phyloP scores from a whole-genome alignment of 53 echinoderm and acorn worm species.

The Patiria pectinifera region DNA sequence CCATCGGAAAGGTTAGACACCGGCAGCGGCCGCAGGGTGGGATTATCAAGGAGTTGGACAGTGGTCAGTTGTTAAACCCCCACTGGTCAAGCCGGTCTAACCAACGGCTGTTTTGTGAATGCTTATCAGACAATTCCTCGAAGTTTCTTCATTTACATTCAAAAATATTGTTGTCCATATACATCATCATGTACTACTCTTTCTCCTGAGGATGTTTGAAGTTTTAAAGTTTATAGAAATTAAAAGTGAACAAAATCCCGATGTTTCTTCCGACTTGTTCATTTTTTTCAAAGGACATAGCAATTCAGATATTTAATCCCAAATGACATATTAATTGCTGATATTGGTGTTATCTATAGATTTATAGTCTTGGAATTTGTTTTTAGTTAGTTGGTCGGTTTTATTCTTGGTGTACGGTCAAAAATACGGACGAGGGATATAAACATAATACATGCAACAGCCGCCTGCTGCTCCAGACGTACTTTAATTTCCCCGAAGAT shows the following conservation, averaged over 20 bases:
- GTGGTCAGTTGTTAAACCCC: constrained; percentile 8
- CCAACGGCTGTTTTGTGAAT: constrained; percentile 5
- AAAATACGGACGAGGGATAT: background rate
- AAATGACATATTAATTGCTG: too few relatives aligned
- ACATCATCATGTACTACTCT: too few relatives aligned
- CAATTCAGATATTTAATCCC: too few relatives aligned
- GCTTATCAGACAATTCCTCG: background rate
- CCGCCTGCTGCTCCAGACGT: background rate
- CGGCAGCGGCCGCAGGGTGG: constrained; percentile 4
- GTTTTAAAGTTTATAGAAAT: too few relatives aligned
- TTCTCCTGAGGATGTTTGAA: too few relatives aligned
- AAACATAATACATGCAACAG: constrained; percentile 16
- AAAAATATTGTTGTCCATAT: too few relatives aligned
- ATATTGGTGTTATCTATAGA: too few relatives aligned
- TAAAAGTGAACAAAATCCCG: too few relatives aligned
- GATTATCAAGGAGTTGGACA: constrained; percentile 24
- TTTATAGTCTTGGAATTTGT: too few relatives aligned
- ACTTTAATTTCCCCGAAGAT: constrained; percentile 26
- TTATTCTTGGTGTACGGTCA: background rate
- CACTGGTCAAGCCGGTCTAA: background rate
- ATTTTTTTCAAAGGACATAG: too few relatives aligned
- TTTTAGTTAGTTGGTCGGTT: background rate
- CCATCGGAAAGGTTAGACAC: background rate
- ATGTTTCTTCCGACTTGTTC: too few relatives aligned
- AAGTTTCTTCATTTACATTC: too few relatives aligned